phyloP scores from a whole-genome alignment of 2,113 vertebrate species.

The Theristicus caerulescens region DNA sequence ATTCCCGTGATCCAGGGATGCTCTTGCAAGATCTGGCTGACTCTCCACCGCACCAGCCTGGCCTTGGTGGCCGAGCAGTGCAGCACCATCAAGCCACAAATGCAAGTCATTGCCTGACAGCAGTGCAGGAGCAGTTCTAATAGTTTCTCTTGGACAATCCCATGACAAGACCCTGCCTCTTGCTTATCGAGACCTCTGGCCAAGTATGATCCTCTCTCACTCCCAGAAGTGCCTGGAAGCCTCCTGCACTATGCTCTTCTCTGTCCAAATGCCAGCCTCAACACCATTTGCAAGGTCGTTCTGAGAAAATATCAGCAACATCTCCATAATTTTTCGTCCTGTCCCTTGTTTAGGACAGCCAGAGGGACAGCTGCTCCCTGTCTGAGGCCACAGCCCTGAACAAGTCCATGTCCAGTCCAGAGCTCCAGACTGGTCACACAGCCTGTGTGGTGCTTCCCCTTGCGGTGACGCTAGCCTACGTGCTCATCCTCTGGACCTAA shows the following conservation, averaged over 20 bases:
- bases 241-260: not conserved
- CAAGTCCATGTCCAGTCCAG: not conserved
- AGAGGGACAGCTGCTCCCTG: not conserved
- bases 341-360: not conserved
- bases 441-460: not conserved
- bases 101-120: not conserved
- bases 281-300: not conserved
- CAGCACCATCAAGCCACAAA: no score
- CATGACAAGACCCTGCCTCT: not conserved
- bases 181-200: not conserved
- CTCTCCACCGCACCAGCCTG: fast-evolving
- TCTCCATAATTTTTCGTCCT: not conserved
- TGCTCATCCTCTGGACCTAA: not conserved
- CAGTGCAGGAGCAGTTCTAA: not conserved
- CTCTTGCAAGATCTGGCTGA: not conserved
- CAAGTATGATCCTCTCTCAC: not conserved
- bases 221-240: not conserved
- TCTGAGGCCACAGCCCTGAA: not conserved
- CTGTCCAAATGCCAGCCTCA: not conserved
- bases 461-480: not conserved
- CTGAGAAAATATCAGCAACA: not conserved
- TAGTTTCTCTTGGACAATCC: not conserved
- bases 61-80: not conserved
- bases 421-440: not conserved
- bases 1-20: not conserved